Percentiles rank a stretch among this genome's conserved stretches.
Evolutionary conservation across 2,113 vertebrate species (phyloP).

Genomic region (Rousettus leschenaultii): DNA sequence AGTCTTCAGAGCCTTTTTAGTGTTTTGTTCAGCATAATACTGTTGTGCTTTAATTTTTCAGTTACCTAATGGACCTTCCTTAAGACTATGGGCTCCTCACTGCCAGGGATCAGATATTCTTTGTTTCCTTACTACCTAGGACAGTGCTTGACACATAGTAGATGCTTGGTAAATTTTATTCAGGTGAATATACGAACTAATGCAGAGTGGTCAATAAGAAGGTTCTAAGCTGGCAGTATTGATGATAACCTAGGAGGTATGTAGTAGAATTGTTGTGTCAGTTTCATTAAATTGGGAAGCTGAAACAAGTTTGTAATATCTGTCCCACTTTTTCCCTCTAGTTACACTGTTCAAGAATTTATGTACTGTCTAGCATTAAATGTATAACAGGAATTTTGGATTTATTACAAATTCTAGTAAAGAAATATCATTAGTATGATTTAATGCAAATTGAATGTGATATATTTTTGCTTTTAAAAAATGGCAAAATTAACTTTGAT

Average conservation of each 20-base stretch:
- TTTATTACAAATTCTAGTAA: not conserved
- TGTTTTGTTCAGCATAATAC: not conserved
- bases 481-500: not conserved
- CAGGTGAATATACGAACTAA: not conserved
- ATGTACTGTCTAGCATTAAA: not conserved
- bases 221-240: not conserved
- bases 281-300: not conserved
- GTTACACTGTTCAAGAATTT: not conserved
- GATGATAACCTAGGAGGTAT: not conserved
- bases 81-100: not conserved
- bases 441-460: not conserved
- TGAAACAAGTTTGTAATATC: not conserved
- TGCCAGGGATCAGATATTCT: not conserved
- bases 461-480: constrained; percentile 22
- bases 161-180: not conserved
- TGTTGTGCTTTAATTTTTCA: not conserved
- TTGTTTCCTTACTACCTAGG: not conserved
- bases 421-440: not conserved
- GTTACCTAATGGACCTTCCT: not conserved
- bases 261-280: not conserved
- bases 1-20: not conserved
- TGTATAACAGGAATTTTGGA: not conserved
- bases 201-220: not conserved
- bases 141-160: not conserved
- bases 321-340: not conserved